phyloP scores from a whole-genome alignment of 2,888 invertebrate species.

The Hetaerina titia region DNA sequence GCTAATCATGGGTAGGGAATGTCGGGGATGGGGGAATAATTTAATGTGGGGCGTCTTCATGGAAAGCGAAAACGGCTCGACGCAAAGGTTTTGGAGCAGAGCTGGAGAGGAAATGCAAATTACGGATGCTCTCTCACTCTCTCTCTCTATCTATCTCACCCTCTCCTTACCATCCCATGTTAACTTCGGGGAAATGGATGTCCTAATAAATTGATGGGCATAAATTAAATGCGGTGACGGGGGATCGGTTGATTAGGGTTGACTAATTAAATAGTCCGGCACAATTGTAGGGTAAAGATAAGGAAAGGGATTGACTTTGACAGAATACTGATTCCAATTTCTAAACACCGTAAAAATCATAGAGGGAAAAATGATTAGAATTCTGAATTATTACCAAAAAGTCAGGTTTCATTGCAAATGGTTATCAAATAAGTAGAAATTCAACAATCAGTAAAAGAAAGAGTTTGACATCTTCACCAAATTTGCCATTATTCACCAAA shows the following conservation, averaged over 20 bases:
- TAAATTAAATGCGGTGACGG: slow-evolving; percentile 57
- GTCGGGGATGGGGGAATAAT: slow-evolving; percentile 1
- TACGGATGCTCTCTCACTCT: not conserved
- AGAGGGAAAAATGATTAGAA: not conserved
- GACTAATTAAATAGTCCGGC: slow-evolving; percentile 45
- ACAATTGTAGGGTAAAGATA: not conserved
- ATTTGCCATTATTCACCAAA: too few species aligned
- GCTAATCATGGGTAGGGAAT: slow-evolving; percentile 9
- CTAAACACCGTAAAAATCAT: not conserved
- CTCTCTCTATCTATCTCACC: not conserved
- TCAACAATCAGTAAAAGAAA: not conserved
- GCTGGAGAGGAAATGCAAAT: slow-evolving; percentile 36
- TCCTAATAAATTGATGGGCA: slow-evolving; percentile 53
- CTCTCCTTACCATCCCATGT: not conserved
- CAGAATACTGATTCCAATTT: slow-evolving; percentile 32
- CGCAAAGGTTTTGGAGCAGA: slow-evolving; percentile 2
- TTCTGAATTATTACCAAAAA: not conserved
- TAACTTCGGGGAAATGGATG: slow-evolving; percentile 33
- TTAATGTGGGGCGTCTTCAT: slow-evolving; percentile 53
- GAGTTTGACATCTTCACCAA: too few species aligned
- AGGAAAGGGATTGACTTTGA: not conserved
- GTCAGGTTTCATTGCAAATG: not conserved
- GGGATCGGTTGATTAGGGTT: slow-evolving; percentile 53
- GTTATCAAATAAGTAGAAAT: not conserved
- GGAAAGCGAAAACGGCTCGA: slow-evolving; percentile 60